Percentiles rank a stretch among this genome's conserved stretches.
Conservation (phyloP, 2,113 vertebrate genomes). For the Hemicordylus capensis region DNA sequence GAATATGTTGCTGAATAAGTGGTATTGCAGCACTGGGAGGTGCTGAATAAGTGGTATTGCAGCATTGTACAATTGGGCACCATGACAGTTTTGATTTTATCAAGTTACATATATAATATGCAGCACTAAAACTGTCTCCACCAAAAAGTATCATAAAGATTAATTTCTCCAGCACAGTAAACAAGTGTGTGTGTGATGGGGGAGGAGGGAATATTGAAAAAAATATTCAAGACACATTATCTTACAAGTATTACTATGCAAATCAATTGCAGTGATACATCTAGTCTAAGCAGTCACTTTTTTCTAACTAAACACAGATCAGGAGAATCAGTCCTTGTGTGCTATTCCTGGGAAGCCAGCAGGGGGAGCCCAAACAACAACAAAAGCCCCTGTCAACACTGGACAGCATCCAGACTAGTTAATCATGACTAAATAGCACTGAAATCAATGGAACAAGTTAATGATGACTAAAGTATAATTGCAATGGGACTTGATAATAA, state of each 20-base stretch:
- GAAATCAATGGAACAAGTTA: too few species aligned
- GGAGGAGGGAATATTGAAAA: neutral
- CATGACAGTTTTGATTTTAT: neutral
- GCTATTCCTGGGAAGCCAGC: conserved; percentile 19
- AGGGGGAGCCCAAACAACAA: conserved; percentile 58
- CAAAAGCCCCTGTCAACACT: too few species aligned
- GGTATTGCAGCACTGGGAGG: neutral
- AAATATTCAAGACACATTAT: neutral
- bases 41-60: neutral
- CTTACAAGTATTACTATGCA: neutral
- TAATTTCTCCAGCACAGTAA: neutral
- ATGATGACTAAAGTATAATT: too few species aligned
- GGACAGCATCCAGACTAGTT: too few species aligned
- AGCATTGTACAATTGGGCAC: neutral
- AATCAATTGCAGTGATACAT: neutral
- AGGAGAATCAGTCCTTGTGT: neutral
- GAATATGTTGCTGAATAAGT: neutral
- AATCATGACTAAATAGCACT: too few species aligned
- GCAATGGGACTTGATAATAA: too few species aligned
- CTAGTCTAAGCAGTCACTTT: neutral
- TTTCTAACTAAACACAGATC: neutral
- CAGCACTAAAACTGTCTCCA: neutral
- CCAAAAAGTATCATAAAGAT: neutral
- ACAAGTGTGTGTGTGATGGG: too few species aligned
- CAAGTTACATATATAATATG: neutral